Percentiles rank a stretch among this genome's conserved stretches.
Conservation (phyloP, 2,888 invertebrate species). For the Neoascia interrupta region DNA sequence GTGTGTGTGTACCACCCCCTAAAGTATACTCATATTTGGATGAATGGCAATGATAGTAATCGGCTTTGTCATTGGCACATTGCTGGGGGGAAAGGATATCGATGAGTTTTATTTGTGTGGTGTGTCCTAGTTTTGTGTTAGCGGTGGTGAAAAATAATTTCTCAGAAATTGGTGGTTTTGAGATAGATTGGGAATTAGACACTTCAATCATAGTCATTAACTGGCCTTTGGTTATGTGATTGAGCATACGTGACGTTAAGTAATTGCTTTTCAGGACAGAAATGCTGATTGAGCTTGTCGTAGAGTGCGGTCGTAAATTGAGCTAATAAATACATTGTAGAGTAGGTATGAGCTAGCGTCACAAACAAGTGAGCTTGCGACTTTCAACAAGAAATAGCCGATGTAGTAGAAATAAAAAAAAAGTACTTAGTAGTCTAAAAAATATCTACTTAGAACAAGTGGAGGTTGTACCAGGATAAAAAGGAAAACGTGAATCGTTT, state of each 20-base stretch:
- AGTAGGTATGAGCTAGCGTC: too few species aligned
- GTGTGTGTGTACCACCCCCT: background rate
- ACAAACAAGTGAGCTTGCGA: too few species aligned
- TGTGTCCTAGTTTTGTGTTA: background rate
- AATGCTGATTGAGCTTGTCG: too few species aligned
- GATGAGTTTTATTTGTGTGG: constrained; percentile 11
- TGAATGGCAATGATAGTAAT: constrained; percentile 56
- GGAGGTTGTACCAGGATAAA: too few species aligned
- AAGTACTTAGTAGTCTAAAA: too few species aligned
- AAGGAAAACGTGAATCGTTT: too few species aligned
- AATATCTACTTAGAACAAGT: too few species aligned
- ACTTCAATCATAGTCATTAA: background rate
- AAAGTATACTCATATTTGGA: constrained; percentile 27
- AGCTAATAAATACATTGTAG: too few species aligned
- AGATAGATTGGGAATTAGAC: constrained; percentile 2
- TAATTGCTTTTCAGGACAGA: background rate
- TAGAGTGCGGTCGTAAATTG: too few species aligned
- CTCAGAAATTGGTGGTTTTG: constrained; percentile 14
- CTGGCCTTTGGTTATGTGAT: background rate
- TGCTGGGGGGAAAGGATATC: constrained; percentile 32
- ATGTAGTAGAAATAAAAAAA: too few species aligned
- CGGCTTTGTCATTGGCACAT: constrained; percentile 24
- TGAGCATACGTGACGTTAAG: background rate
- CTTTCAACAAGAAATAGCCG: too few species aligned
- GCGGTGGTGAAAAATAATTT: background rate